Conservation (phyloP, 1,140 invertebrate species). For the Bactericera cockerelli region DNA sequence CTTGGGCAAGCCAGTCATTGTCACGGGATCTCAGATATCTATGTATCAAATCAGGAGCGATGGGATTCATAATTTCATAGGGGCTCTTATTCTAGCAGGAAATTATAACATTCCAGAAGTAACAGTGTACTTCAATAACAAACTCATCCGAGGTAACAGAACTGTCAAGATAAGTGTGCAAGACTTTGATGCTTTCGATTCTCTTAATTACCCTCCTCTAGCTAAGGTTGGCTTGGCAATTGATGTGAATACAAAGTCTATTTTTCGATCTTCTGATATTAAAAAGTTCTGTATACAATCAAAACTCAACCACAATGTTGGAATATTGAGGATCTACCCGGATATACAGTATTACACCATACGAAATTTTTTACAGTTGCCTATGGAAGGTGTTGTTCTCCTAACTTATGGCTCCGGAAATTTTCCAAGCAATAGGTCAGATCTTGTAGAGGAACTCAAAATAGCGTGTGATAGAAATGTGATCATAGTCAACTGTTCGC, state of each 20-base stretch:
- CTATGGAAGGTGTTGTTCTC: slow-evolving; percentile 75
- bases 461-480: slow-evolving; percentile 61
- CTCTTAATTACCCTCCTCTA: slow-evolving; percentile 74
- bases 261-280: slow-evolving; percentile 53
- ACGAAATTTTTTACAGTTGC: slow-evolving; percentile 60
- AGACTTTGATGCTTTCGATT: slow-evolving; percentile 75
- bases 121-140: slow-evolving; percentile 76
- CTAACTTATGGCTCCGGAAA: slow-evolving; percentile 91
- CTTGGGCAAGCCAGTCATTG: slow-evolving; percentile 82
- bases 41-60: slow-evolving; percentile 82
- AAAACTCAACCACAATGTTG: slow-evolving; percentile 69
- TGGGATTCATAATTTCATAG: slow-evolving; percentile 84
- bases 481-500: slow-evolving; percentile 85
- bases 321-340: slow-evolving; percentile 73
- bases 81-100: slow-evolving; percentile 80
- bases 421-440: slow-evolving; percentile 68
- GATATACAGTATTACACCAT: slow-evolving; percentile 70
- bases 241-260: slow-evolving; percentile 38
- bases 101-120: slow-evolving; percentile 86
- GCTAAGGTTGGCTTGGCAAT: slow-evolving; percentile 64
- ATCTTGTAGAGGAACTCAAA: slow-evolving; percentile 58
- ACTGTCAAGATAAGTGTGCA: slow-evolving; percentile 68
- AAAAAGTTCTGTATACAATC: slow-evolving; percentile 63
- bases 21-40: slow-evolving; percentile 86
- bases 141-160: slow-evolving; percentile 80